Base-by-base conservation (phyloP, 2,113 vertebrate species). In the Carlito syrichta region DNA sequence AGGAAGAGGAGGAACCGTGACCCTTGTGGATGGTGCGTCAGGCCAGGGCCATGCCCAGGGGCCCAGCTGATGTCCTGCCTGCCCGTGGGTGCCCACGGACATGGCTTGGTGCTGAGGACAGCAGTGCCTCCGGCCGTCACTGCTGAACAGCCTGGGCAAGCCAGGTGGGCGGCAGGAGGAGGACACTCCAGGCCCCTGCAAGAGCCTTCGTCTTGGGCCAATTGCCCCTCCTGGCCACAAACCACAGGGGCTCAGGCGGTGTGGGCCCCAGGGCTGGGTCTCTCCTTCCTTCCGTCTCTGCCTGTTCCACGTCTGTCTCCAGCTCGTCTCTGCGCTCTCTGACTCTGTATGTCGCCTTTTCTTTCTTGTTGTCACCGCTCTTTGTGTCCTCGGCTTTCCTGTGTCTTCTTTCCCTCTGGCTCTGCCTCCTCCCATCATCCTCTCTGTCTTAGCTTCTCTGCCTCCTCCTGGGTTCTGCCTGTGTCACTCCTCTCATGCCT, bases 231-330 rank as follows among this genome's bases (percentile, higher is more conserved):
- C 82, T 96, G 97, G 97, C 97, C 97, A 97, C 96, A 97, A 98
- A 99, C 98, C 98, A 98, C 97, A 98, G 99, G 99, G 98, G 98
- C 97, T 99, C 98, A 98, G 98, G 98, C 98, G 95, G 98, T 98
- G 98, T 96, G 98, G 98, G 98, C 96, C 97, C 94, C 97, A 6
- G 54, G 0, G n/a, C 89, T 78, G 77, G 63, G 8, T 32, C 83
- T 25, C 32, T 73, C 79, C 54, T 52, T 66, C 66, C 77, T 83
- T 90, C 54, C 22, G 11, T 76, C 98, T 97, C 97, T 96, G 98
- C 98, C 89, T 97, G 73, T 32, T 25, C 73, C 16, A 13, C 12
- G 43, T 74, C 43, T 32, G 71, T 74, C 43, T 74, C 43, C 43
- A 74, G 43, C 98, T 97, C 97, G 98, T 98, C 92, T 97, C 98